Evolutionary conservation across 1,140 invertebrate genomes (phyloP).

Genomic region (Drosophila yakuba): DNA sequence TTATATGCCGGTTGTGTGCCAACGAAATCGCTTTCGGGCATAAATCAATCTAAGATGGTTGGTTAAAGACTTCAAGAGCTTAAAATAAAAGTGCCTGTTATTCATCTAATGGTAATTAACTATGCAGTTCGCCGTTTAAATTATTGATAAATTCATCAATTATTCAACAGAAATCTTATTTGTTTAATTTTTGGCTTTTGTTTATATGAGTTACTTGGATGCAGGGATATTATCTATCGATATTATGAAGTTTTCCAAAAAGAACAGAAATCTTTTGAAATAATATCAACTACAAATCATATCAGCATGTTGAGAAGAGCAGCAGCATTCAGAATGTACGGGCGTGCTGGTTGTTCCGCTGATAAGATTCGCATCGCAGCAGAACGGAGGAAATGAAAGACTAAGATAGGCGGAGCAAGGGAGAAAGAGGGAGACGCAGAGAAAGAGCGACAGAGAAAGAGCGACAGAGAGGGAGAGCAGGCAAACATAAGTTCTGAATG

Average conservation of each 20-base stretch:
- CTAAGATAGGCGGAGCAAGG: constrained; percentile 10
- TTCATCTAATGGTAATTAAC: no score
- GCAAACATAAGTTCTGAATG: constrained; percentile 58
- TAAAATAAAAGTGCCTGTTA: neutral
- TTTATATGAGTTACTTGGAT: no score
- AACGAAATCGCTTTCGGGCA: neutral
- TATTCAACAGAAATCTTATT: no score
- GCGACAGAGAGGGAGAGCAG: constrained; percentile 21
- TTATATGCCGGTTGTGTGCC: neutral
- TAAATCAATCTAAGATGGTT: neutral
- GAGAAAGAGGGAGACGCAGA: neutral
- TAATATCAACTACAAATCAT: constrained; percentile 47
- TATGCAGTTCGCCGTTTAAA: no score
- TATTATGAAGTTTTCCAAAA: neutral
- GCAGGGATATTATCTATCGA: no score
- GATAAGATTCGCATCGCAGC: constrained; percentile 51
- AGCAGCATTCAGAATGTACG: neutral
- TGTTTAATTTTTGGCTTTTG: no score
- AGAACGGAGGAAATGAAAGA: constrained; percentile 21
- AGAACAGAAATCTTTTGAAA: neutral
- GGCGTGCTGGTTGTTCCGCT: constrained; percentile 21
- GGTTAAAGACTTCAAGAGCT: neutral
- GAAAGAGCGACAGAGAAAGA: neutral
- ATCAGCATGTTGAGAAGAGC: constrained; percentile 32
- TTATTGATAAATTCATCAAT: no score